Percentiles rank a stretch among this genome's conserved stretches.
phyloP scores from a whole-genome alignment of 2,113 vertebrate genomes.

The Poicephalus gulielmi region DNA sequence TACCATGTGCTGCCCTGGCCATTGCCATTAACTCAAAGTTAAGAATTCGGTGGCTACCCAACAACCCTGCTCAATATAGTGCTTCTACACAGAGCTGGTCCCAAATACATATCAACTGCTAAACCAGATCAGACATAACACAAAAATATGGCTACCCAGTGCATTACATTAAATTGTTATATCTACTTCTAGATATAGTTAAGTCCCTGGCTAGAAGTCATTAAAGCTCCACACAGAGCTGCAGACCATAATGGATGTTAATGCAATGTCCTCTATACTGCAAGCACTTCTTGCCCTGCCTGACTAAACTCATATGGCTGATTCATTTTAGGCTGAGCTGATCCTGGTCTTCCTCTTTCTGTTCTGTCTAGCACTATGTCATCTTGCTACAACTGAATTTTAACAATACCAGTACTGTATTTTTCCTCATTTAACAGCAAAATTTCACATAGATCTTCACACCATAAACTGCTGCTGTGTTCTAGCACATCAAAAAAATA shows the following conservation, averaged over 20 bases:
- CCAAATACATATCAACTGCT: background rate
- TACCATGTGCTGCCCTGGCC: accelerated
- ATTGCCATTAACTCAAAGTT: accelerated
- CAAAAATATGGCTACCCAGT: background rate
- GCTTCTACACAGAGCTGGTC: background rate
- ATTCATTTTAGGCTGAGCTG: background rate
- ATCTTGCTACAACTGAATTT: background rate
- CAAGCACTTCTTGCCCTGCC: background rate
- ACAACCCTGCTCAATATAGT: accelerated
- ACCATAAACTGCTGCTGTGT: background rate
- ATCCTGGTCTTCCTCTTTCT: background rate
- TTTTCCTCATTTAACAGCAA: background rate
- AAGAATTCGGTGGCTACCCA: background rate
- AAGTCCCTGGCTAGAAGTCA: background rate
- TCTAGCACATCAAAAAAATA: background rate
- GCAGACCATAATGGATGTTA: background rate
- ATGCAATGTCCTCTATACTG: background rate
- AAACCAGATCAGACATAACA: background rate
- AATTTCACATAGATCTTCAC: background rate
- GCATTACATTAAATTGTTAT: background rate
- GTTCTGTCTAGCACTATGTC: background rate
- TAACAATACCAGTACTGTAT: background rate
- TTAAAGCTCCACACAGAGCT: background rate
- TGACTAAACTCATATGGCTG: background rate
- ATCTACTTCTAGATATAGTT: background rate